Base-by-base conservation (phyloP, 2,113 vertebrate species). In the Rhynchomys soricoides region DNA sequence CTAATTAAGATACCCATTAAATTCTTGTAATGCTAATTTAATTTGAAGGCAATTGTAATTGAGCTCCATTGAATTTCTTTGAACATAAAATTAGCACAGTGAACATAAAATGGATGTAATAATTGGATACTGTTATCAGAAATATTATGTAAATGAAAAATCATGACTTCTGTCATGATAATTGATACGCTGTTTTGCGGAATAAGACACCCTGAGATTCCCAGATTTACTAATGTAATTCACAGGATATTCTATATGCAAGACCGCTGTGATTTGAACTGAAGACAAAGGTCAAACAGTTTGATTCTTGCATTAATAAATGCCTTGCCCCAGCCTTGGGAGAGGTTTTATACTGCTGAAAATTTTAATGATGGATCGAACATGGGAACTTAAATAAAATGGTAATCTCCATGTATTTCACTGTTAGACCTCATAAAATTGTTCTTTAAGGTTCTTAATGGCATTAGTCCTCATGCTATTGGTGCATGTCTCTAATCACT, bases 21-120 rank as follows among this genome's bases (percentile, higher is more conserved):
- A 95, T 98, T 98, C 48, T 73, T 97, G 81, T 90, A 94, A 92
- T 96, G 87, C 24, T 98, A 97, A 97, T 96, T 98, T 98, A 97
- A 98, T 96, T 97, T 97, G 89, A 89, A 95, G 24, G 78, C 81
- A 94, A 91, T 59, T 85, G 24, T 95, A 93, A 91, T 94, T 93
- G 90, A 98, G 5, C 48, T 86, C 64, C 96, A 97, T 52, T 1
- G 5, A 48, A 96, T 96, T 98, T 98, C 93, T 96, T 96, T 94
- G 98, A 95, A 91, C 48, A 86, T 94, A 96, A 98, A 98, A 97
- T 98, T 94, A 98, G 91, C 50, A 81, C 64, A 91, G 73, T 95
- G 91, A 94, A 89, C 40, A 59, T 93, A 85, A 97, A 97, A 95
- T 92, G 45, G 48, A 96, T 96, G 34, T 59, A 70, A 40, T 95